Conservation (phyloP, 1,140 invertebrate species). For the Sycobia sp. region DNA sequence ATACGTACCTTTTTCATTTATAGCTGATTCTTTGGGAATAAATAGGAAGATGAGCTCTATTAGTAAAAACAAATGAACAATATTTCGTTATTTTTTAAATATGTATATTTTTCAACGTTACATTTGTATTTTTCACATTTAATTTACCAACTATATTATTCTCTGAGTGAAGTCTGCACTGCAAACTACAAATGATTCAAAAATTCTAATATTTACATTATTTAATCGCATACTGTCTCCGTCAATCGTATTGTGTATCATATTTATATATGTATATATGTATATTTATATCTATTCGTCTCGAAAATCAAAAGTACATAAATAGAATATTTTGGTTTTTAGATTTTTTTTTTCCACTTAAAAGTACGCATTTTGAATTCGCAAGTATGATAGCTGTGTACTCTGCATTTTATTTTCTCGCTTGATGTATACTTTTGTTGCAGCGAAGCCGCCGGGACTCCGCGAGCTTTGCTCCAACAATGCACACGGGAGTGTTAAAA, state of each 20-base stretch:
- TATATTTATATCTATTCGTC: constrained; percentile 23
- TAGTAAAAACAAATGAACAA: not conserved
- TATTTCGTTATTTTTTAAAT: constrained; percentile 23
- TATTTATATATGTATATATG: constrained; percentile 32
- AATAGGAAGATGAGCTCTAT: too few relatives aligned
- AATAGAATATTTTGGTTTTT: constrained; percentile 4
- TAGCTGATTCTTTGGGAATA: too few relatives aligned
- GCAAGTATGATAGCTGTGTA: too few relatives aligned
- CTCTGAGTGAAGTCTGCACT: constrained; percentile 31
- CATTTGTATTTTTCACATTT: constrained; percentile 32
- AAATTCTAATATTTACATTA: constrained; percentile 29
- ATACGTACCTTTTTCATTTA: too few relatives aligned
- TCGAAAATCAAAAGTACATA: constrained; percentile 1
- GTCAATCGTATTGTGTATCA: constrained; percentile 12
- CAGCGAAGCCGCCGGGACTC: too few relatives aligned
- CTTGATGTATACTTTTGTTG: too few relatives aligned
- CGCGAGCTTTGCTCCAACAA: too few relatives aligned
- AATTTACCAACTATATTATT: constrained; percentile 28
- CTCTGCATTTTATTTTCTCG: too few relatives aligned
- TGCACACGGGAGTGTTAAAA: too few relatives aligned
- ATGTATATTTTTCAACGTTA: constrained; percentile 34
- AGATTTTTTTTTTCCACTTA: constrained; percentile 1
- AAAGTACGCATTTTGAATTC: constrained; percentile 2
- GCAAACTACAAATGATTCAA: constrained; percentile 34
- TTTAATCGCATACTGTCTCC: constrained; percentile 20